Conservation (phyloP, 2,888 invertebrate genomes). For the Diadegma fenestrale region DNA sequence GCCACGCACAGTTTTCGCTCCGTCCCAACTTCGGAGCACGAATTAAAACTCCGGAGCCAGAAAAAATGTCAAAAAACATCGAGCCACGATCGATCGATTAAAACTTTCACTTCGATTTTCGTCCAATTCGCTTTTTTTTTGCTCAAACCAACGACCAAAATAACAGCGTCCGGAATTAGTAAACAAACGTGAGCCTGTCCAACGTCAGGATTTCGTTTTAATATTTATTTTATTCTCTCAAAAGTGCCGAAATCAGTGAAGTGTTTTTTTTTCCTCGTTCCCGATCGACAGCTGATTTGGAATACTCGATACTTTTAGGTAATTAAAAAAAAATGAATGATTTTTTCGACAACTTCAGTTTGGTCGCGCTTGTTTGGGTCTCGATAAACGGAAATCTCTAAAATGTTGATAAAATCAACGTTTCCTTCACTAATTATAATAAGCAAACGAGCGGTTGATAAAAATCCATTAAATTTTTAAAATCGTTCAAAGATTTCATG, state of each 20-base stretch:
- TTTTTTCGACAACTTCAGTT: neutral
- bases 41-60: neutral
- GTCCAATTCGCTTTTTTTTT: neutral
- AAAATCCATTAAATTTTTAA: neutral
- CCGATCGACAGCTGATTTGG: neutral
- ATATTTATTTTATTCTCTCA: neutral
- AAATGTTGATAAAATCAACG: neutral
- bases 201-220: neutral
- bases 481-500: too few species aligned
- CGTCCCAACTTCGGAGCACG: constrained; percentile 6
- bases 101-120: neutral
- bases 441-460: neutral
- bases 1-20: constrained; percentile 48
- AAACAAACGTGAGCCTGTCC: neutral
- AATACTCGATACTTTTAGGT: constrained; percentile 3
- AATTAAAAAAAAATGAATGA: neutral
- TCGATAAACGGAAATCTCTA: neutral
- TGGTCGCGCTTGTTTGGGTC: neutral
- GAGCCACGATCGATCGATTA: neutral
- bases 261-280: neutral
- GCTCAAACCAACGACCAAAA: neutral
- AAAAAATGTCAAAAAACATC: constrained; percentile 9
- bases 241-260: neutral
- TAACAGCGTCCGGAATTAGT: neutral
- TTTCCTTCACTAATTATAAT: neutral